Conservation (phyloP, 2,888 invertebrate species). For the Chloroclystis v-ata region DNA sequence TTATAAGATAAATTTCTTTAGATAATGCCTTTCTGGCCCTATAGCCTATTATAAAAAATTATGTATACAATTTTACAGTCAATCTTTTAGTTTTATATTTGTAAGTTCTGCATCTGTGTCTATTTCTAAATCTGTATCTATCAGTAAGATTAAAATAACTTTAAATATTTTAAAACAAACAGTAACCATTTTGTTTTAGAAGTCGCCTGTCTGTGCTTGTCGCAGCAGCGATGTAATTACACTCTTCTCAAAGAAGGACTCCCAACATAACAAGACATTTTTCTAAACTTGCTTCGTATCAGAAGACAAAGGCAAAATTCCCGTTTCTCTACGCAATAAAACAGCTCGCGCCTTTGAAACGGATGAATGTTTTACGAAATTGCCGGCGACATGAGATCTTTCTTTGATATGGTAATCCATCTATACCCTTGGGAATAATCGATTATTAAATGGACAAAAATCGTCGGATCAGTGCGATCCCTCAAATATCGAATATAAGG, state of each 20-base stretch:
- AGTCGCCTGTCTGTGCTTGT: not conserved
- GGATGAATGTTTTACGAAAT: constrained; percentile 63
- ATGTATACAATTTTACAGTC: no score
- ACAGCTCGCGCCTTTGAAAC: constrained; percentile 43
- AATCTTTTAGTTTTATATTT: no score
- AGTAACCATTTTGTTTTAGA: no score
- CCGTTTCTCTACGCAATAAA: constrained; percentile 43
- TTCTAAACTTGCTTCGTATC: constrained; percentile 31
- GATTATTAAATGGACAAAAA: constrained; percentile 72
- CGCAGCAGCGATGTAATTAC: constrained; percentile 9
- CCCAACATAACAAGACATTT: constrained; percentile 15
- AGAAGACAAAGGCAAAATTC: constrained; percentile 38
- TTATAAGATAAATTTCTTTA: no score
- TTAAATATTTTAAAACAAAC: no score
- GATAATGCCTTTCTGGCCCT: no score
- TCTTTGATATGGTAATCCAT: constrained; percentile 74
- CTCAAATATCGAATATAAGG: constrained; percentile 48
- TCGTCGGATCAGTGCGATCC: constrained; percentile 52
- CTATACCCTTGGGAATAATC: constrained; percentile 61
- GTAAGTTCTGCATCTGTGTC: no score
- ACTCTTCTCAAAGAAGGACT: constrained; percentile 8
- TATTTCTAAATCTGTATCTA: no score
- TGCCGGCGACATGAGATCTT: constrained; percentile 63
- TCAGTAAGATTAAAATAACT: no score
- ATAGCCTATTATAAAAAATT: no score